Conservation (phyloP, 2,797 vertebrate species). For the Margarornis squamiger region DNA sequence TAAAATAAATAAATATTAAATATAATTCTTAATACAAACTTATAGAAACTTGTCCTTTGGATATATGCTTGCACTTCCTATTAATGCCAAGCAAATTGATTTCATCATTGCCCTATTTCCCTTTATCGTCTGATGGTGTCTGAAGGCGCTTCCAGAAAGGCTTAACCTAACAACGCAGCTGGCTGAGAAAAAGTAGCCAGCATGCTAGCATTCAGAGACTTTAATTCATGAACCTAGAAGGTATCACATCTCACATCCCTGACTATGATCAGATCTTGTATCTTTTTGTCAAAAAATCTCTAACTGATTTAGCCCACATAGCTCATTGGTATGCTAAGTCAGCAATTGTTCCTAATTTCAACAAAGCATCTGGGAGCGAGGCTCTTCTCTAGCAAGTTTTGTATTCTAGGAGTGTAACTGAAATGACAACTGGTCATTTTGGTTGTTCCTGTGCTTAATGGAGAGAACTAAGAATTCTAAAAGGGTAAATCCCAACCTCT, state of each 20-base stretch:
- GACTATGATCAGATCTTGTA: background rate
- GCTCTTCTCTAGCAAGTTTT: background rate
- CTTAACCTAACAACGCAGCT: background rate
- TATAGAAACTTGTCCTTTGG: background rate
- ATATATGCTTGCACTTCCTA: background rate
- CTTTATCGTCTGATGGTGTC: background rate
- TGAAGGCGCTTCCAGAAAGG: background rate
- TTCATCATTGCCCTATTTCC: background rate
- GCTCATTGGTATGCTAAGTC: background rate
- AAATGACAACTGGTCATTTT: background rate
- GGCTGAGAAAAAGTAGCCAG: background rate
- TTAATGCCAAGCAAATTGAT: background rate
- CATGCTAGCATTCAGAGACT: background rate
- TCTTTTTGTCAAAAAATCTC: background rate
- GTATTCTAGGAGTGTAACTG: background rate
- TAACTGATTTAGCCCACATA: background rate
- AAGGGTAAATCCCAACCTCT: background rate
- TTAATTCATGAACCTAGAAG: background rate
- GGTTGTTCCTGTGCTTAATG: background rate
- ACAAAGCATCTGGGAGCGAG: fast-evolving
- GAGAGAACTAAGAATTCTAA: background rate
- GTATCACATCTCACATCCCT: background rate
- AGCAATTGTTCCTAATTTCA: background rate
- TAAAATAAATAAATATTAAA: background rate
- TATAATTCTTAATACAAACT: background rate